A percentile compares a stretch with the other conserved stretches of the same genome.
Conservation (phyloP, 2,797 vertebrate species). For the Ptychadena robeensis region DNA sequence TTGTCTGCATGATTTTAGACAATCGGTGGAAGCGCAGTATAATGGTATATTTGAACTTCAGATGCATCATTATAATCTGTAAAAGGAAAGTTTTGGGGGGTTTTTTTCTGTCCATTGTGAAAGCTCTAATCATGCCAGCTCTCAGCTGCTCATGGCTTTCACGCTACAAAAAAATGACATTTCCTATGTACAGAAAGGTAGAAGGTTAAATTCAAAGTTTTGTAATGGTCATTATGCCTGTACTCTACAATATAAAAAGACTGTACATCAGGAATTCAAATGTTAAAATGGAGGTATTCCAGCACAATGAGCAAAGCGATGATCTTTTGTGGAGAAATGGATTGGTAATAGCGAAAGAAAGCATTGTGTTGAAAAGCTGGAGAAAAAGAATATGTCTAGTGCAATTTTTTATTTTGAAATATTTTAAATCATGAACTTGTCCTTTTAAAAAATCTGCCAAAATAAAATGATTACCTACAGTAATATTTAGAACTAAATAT, state of each 20-base stretch:
- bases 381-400: conserved; percentile 5
- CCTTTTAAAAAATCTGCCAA: background rate
- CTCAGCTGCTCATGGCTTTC: conserved; percentile 1
- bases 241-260: conserved; percentile 22
- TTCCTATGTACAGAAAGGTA: conserved; percentile 28
- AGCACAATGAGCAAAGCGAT: background rate
- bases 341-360: conserved; percentile 20
- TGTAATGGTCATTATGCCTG: conserved; percentile 28
- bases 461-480: too few relatives aligned
- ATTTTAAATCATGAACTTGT: conserved; percentile 8
- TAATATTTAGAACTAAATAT: too few relatives aligned
- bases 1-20: conserved; percentile 18
- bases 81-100: conserved; percentile 29
- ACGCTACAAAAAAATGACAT: conserved; percentile 2
- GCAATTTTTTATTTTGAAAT: background rate
- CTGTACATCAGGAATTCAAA: conserved; percentile 33
- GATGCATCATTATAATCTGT: conserved; percentile 11
- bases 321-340: conserved; percentile 28
- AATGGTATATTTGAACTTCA: conserved; percentile 25
- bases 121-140: conserved; percentile 40
- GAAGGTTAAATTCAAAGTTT: conserved; percentile 36
- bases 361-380: conserved; percentile 18
- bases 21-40: background rate
- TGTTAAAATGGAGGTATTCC: conserved; percentile 29
- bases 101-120: conserved; percentile 12